phyloP scores from a whole-genome alignment of 2,113 vertebrate genomes.

The Xenopus borealis region DNA sequence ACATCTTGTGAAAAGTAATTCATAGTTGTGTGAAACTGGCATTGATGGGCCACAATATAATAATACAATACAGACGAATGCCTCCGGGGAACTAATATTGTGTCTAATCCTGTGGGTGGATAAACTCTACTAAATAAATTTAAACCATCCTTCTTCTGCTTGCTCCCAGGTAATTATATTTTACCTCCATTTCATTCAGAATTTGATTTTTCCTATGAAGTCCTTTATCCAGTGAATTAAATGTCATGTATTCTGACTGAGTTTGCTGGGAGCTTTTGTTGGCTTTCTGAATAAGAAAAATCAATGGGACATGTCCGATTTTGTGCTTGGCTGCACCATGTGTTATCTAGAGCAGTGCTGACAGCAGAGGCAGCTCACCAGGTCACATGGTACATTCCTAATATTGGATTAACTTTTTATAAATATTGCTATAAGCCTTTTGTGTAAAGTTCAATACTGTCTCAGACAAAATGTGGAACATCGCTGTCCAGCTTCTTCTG shows the following conservation, averaged over 20 bases:
- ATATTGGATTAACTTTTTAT: neutral
- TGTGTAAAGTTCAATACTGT: neutral
- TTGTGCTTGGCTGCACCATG: constrained; percentile 61
- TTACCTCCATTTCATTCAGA: no score
- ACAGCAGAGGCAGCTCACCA: neutral
- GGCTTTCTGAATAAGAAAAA: constrained; percentile 55
- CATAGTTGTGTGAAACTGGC: constrained; percentile 40
- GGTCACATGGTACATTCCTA: neutral
- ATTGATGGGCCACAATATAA: constrained; percentile 34
- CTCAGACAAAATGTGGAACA: no score
- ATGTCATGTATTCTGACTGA: neutral
- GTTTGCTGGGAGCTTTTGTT: constrained; percentile 49
- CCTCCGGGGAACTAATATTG: constrained; percentile 63
- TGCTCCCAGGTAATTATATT: no score
- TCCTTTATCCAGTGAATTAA: no score
- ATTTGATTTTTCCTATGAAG: no score
- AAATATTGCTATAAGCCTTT: neutral
- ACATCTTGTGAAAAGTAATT: neutral
- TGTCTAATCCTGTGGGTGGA: constrained; percentile 61
- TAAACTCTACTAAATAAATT: no score
- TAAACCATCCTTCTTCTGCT: no score
- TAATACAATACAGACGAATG: constrained; percentile 53
- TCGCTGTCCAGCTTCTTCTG: no score
- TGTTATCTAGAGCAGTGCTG: constrained; percentile 27
- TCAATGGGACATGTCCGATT: constrained; percentile 74